These are phyloP conservation scores for Bembecia ichneumoniformis DNA, from an alignment of 2,888 invertebrate species.

Conservation along the genomic window DNA sequence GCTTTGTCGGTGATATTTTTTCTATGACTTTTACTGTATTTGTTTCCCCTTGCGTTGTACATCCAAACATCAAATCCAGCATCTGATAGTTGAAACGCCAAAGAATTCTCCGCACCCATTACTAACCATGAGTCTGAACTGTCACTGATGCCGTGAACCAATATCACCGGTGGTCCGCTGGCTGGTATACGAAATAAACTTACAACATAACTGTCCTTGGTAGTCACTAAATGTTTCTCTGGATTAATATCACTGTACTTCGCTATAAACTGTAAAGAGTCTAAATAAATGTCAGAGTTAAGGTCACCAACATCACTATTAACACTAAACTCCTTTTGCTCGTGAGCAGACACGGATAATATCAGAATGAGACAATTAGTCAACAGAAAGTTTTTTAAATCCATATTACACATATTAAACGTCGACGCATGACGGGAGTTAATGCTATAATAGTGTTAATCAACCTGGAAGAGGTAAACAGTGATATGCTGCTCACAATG, in stretches of 20 bases:
- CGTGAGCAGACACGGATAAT: constrained; percentile 21
- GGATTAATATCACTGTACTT: constrained; percentile 33
- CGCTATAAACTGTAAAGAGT: constrained; percentile 41
- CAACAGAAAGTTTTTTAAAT: constrained; percentile 18
- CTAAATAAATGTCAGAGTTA: constrained; percentile 35
- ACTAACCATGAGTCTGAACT: constrained; percentile 59
- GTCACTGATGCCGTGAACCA: constrained; percentile 53
- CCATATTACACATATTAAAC: constrained; percentile 23
- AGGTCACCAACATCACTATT: constrained; percentile 16
- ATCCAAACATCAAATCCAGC: constrained; percentile 55
- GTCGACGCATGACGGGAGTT: constrained; percentile 24
- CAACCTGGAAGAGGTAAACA: constrained; percentile 3
- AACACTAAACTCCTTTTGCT: constrained; percentile 13
- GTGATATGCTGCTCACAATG: constrained; percentile 2
- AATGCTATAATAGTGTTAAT: constrained; percentile 2
- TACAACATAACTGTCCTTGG: constrained; percentile 48
- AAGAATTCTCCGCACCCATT: constrained; percentile 38
- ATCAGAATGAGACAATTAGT: constrained; percentile 23
- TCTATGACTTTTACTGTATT: constrained; percentile 44
- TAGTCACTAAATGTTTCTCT: constrained; percentile 37
- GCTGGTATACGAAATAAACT: constrained; percentile 40
- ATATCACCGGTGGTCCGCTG: constrained; percentile 44
- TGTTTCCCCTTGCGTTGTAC: constrained; percentile 52
- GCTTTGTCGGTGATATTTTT: constrained; percentile 27
- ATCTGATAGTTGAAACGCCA: constrained; percentile 43